Conservation (phyloP, 1,140 invertebrate species). For the Drosophila obscura region DNA sequence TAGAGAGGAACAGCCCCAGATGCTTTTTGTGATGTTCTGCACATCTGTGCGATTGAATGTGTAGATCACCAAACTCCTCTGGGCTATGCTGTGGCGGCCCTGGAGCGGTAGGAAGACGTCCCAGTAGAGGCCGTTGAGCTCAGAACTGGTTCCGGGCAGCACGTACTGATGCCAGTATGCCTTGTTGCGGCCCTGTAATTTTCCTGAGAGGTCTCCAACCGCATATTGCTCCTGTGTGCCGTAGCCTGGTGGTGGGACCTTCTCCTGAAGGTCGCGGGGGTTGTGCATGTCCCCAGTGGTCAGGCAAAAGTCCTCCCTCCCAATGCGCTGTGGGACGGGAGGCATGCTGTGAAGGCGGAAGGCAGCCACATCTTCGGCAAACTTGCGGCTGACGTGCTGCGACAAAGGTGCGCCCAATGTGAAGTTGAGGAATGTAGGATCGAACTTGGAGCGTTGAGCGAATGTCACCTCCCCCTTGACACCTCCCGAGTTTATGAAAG, state of each 20-base stretch:
- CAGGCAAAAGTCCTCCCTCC: conserved; percentile 85
- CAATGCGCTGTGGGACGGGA: conserved; percentile 85
- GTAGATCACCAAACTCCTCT: conserved; percentile 93
- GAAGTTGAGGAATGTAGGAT: conserved; percentile 92
- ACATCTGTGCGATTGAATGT: conserved; percentile 86
- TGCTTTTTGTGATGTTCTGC: conserved; percentile 85
- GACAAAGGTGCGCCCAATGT: conserved; percentile 85
- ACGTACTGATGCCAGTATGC: conserved; percentile 88
- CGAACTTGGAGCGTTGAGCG: conserved; percentile 92
- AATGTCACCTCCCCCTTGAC: conserved; percentile 92
- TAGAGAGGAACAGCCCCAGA: conserved; percentile 89
- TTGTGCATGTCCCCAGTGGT: conserved; percentile 89
- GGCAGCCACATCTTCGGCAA: conserved; percentile 85
- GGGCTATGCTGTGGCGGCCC: conserved; percentile 91
- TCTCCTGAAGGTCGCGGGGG: conserved; percentile 86
- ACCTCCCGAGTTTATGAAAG: conserved; percentile 90
- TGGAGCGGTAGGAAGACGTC: conserved; percentile 94
- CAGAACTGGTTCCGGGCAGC: conserved; percentile 87
- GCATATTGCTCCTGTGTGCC: conserved; percentile 94
- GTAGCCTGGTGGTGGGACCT: conserved; percentile 87
- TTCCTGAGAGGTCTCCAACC: conserved; percentile 95
- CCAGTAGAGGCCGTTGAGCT: conserved; percentile 90
- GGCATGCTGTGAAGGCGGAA: conserved; percentile 89
- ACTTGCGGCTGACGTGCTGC: conserved; percentile 70
- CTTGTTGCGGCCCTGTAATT: conserved; percentile 90